Evolutionary conservation across 2,113 vertebrate species (phyloP).

Genomic region (Oncorhynchus keta): DNA sequence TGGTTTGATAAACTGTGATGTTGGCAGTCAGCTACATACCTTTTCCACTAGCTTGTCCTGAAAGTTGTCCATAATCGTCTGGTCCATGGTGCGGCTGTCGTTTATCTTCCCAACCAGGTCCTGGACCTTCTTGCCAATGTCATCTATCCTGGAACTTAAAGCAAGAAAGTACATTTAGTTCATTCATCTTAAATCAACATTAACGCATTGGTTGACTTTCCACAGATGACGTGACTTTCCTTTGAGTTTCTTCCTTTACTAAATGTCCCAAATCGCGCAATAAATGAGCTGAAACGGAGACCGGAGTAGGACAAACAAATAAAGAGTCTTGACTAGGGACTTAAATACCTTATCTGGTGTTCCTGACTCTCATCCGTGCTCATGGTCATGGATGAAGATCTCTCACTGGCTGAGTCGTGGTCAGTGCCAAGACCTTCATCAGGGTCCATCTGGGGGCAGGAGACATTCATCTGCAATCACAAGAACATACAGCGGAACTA

Average conservation of each 20-base stretch:
- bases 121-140: slow-evolving; percentile 71
- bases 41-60: slow-evolving; percentile 75
- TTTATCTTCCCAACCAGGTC: slow-evolving; percentile 77
- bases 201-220: no score
- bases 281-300: no score
- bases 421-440: slow-evolving; percentile 18
- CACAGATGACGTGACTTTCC: no score
- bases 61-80: slow-evolving; percentile 77
- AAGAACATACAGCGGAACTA: not conserved
- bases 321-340: not conserved
- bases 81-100: slow-evolving; percentile 72
- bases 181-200: no score
- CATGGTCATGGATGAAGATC: slow-evolving; percentile 9
- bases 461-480: not conserved
- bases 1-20: not conserved
- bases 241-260: no score
- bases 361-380: slow-evolving; percentile 35
- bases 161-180: slow-evolving; percentile 1
- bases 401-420: slow-evolving; percentile 7
- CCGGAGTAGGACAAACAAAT: no score
- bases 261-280: no score
- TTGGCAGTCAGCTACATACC: slow-evolving; percentile 58
- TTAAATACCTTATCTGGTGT: slow-evolving; percentile 47
- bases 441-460: slow-evolving; percentile 19
- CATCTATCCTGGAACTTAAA: slow-evolving; percentile 60